Base-by-base conservation (phyloP, 2,113 vertebrate species). In the Spilogale gracilis region DNA sequence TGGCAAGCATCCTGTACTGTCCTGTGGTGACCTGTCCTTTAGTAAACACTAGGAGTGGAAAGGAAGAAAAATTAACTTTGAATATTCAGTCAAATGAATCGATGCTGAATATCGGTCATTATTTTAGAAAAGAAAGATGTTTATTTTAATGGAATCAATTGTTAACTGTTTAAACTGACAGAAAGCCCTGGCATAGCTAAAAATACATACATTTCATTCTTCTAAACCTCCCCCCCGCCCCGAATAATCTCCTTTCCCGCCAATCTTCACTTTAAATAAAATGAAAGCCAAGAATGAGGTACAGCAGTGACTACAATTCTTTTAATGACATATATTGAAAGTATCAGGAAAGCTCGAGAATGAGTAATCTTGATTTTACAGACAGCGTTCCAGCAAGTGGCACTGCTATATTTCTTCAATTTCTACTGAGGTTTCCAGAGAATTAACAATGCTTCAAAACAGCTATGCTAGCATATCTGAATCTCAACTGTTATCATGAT, bases 11-110 rank as follows among this genome's bases (percentile, higher is more conserved):
- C 95, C 99, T 99, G 98, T 99, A 99, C 98, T 99, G 99, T 93
- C 99, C 99, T 81, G 99, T 99, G 97, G 99, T 99, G 95, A 99
- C 99, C 97, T 99, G 99, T 92, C 99, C 99, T 98, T 99, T 99
- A 69, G 99, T 99, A 99, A 99, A 99, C 99, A 99, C 99, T 99
- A 79, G 52, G 18, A 98, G 96, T 82, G 50, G 97, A 96, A 98
- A 96, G 95, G 69, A 86, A 92, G 95, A 65, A 86, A 76, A 92
- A 91, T 78, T 13, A 95, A 89, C 14, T 85, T 83, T 43, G 0
- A 0, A 48, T 79, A 97, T 97, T 84, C 50, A 78, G 96, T 38
- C 8, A 30, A 93, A 85, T 97, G 9, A 79, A 96, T 73, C 13
- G 25, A 85, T 86, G 9, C 7, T 71, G 45, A 95, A 88, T 90